A percentile compares a stretch with the other conserved stretches of the same genome.
These are phyloP conservation scores for Hipposideros armiger DNA, from an alignment of 2,113 vertebrate species.

Conservation along the genomic window DNA sequence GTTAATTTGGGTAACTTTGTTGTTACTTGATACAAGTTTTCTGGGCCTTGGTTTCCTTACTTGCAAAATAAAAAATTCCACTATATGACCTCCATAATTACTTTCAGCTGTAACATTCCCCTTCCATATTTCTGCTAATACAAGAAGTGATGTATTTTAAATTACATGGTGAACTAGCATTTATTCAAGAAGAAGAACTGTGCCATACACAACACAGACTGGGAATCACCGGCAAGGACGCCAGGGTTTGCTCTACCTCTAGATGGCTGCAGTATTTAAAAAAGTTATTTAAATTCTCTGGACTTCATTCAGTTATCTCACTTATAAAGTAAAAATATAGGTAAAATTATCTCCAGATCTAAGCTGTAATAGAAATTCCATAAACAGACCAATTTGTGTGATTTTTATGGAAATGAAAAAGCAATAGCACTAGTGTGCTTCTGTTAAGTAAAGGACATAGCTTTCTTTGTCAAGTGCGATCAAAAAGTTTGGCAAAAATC, in stretches of 20 bases:
- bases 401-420: not conserved
- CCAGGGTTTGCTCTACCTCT: not conserved
- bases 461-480: not conserved
- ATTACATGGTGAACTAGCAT: not conserved
- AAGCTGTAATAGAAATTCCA: not conserved
- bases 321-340: not conserved
- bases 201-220: not conserved
- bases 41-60: not conserved
- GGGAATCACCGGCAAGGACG: not conserved
- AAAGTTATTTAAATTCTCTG: conserved; percentile 15
- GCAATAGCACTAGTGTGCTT: not conserved
- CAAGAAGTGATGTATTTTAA: not conserved
- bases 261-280: not conserved
- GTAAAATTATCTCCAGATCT: not conserved
- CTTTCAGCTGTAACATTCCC: not conserved
- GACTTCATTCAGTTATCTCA: not conserved
- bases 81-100: not conserved
- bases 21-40: not conserved
- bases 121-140: not conserved
- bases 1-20: not conserved
- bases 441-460: not conserved
- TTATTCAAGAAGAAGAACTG: not conserved
- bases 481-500: not conserved
- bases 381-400: not conserved
- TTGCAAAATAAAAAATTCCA: not conserved